Percentiles rank a stretch among this genome's conserved stretches.
phyloP scores from a whole-genome alignment of 2,113 vertebrate genomes.

The Nyctereutes procyonoides region DNA sequence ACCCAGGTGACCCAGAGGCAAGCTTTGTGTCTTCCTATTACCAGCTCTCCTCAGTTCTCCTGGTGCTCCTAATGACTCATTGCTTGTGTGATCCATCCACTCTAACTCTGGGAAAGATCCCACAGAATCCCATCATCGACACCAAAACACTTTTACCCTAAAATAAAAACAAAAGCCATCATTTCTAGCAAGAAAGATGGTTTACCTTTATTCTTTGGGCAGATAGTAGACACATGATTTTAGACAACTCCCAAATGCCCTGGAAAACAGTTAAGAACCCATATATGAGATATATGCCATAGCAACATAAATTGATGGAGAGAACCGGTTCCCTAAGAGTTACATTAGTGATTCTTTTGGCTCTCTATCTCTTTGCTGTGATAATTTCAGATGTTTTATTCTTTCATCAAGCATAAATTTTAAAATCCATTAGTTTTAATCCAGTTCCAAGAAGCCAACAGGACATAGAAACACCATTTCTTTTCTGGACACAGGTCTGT shows the following conservation, averaged over 20 bases:
- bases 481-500: not conserved
- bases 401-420: not conserved
- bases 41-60: not conserved
- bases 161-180: not conserved
- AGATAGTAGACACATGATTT: not conserved
- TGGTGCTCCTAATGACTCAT: not conserved
- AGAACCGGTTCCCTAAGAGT: not conserved
- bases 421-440: constrained; percentile 36
- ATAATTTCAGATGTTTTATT: constrained; percentile 15
- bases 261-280: not conserved
- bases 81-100: not conserved
- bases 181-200: not conserved
- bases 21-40: not conserved
- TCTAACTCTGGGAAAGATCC: not conserved
- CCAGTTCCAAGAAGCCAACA: not conserved
- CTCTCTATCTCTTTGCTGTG: not conserved
- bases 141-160: not conserved
- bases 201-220: not conserved
- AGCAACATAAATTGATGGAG: not conserved
- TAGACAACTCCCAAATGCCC: not conserved
- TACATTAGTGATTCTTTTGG: not conserved
- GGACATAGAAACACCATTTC: not conserved
- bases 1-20: not conserved
- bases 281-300: not conserved
- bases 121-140: not conserved